A percentile compares a stretch with the other conserved stretches of the same genome.
Conservation (phyloP, 2,113 vertebrate species). For the Bettongia penicillata region DNA sequence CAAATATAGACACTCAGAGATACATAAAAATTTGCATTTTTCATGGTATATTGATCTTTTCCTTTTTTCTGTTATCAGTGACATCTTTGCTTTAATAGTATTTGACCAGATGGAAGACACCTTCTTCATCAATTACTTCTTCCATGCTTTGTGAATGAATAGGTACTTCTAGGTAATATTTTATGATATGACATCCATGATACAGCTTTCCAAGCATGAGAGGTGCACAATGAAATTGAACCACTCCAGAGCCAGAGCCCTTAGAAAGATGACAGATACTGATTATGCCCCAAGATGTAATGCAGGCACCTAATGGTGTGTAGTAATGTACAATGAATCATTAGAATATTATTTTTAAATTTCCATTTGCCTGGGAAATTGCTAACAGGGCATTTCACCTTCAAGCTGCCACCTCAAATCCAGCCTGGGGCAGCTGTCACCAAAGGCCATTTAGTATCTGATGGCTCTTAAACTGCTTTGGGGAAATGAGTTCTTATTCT, state of each 20-base stretch:
- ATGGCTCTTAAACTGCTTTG: slow-evolving; percentile 49
- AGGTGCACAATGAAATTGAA: slow-evolving; percentile 79
- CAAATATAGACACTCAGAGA: not conserved
- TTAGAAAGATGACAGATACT: slow-evolving; percentile 79
- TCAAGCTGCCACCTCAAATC: slow-evolving; percentile 53
- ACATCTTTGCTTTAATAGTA: slow-evolving; percentile 60
- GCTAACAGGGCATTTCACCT: slow-evolving; percentile 76
- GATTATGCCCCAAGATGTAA: slow-evolving; percentile 78
- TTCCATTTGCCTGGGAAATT: slow-evolving; percentile 70
- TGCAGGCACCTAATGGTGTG: slow-evolving; percentile 76
- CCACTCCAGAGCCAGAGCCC: slow-evolving; percentile 69
- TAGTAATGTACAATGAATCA: slow-evolving; percentile 81
- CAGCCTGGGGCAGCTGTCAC: slow-evolving; percentile 48
- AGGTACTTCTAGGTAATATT: slow-evolving; percentile 76
- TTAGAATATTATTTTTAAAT: slow-evolving; percentile 81
- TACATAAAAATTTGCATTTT: slow-evolving; percentile 22
- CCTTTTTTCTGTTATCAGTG: slow-evolving; percentile 43
- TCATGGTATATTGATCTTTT: slow-evolving; percentile 30
- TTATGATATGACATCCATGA: slow-evolving; percentile 71
- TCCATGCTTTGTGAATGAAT: slow-evolving; percentile 69
- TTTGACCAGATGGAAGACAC: slow-evolving; percentile 75
- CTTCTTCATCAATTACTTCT: slow-evolving; percentile 75
- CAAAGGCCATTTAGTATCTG: slow-evolving; percentile 66
- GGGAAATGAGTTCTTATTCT: slow-evolving; percentile 39
- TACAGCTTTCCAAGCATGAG: slow-evolving; percentile 70